Base-by-base conservation (phyloP, 2,888 invertebrate species). In the Diarsia dahlii region DNA sequence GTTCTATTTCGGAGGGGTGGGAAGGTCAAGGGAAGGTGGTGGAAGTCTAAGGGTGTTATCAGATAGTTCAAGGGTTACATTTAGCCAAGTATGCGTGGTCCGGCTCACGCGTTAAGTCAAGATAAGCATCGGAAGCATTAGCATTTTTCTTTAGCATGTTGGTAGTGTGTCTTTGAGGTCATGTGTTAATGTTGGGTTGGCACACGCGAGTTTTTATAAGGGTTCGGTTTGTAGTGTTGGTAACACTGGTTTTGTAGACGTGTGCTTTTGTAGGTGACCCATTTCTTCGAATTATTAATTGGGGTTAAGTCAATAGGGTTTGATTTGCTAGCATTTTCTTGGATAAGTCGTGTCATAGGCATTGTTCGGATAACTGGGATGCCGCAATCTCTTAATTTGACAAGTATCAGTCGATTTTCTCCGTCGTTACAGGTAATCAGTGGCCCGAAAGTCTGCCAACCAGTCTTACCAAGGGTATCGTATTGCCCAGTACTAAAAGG, bases 41-140 rank as follows among this genome's bases (percentile, higher is more conserved):
- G 75, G 90, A 58, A 86, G 81, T 89, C 85, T 87, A 89, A 90
- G 91, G 90, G 90, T 90, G 91, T 95, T 94, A 96, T 96, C 95
- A 93, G 95, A 95, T 95, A 94, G 93, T 91, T 94, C 92, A 94
- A 95, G 95, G 95, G 95, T 95, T 95, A 95, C 94, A 93, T 94
- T 95, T 93, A 93, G 91, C 90, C 91, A 90, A 91, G 91, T 95
- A 95, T 94, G 95, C 96, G 95, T 95, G 95, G 95, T 93, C 93
- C 90, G 92, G 92, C 92, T 93, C 94, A 95, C 95, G 95, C 95
- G 95, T 94, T 94, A 91, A 90, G 89, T 90, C 80, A 74, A 85
- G 95, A 96, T 95, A 90, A 92, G n/a, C 83, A 96, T 95, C 95
- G 84, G 77, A 64, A 89, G 91, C 93, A 95, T 95, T 96, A 95